Percentiles rank a stretch among this genome's conserved stretches.
Conservation (phyloP, 2,888 invertebrate genomes). For the Philonicus albiceps region DNA sequence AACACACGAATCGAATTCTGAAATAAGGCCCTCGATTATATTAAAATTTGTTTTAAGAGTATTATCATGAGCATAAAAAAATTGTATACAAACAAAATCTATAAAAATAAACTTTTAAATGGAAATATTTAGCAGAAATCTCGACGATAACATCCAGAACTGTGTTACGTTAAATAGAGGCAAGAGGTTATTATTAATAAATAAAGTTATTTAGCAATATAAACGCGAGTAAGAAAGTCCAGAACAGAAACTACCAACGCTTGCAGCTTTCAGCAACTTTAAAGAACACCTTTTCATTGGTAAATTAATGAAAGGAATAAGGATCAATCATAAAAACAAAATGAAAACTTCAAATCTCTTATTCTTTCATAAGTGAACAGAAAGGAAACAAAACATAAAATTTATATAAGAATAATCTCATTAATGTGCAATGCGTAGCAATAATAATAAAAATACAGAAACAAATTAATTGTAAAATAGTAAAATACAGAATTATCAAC, state of each 20-base stretch:
- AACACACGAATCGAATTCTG: no score
- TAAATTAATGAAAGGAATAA: background rate
- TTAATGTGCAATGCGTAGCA: slow-evolving; percentile 25
- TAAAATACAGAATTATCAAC: slow-evolving; percentile 7
- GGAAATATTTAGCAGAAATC: no score
- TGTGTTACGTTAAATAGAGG: background rate
- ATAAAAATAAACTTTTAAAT: no score
- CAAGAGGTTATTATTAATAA: background rate
- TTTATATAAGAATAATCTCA: slow-evolving; percentile 23
- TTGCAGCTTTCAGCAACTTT: background rate
- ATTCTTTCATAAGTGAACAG: background rate
- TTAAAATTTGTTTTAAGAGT: no score
- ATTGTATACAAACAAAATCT: no score
- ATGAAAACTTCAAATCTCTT: background rate
- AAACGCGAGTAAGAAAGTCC: background rate
- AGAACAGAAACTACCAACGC: background rate
- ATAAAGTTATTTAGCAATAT: background rate
- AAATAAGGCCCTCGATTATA: no score
- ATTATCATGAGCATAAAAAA: no score
- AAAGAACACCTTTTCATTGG: background rate
- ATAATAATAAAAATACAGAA: slow-evolving; percentile 17
- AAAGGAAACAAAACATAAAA: slow-evolving; percentile 18
- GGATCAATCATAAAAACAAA: background rate
- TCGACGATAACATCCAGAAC: background rate
- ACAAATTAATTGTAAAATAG: background rate